These are phyloP conservation scores for Amblyornis subalaris DNA, from an alignment of 2,113 vertebrate species.

Conservation along the genomic window DNA sequence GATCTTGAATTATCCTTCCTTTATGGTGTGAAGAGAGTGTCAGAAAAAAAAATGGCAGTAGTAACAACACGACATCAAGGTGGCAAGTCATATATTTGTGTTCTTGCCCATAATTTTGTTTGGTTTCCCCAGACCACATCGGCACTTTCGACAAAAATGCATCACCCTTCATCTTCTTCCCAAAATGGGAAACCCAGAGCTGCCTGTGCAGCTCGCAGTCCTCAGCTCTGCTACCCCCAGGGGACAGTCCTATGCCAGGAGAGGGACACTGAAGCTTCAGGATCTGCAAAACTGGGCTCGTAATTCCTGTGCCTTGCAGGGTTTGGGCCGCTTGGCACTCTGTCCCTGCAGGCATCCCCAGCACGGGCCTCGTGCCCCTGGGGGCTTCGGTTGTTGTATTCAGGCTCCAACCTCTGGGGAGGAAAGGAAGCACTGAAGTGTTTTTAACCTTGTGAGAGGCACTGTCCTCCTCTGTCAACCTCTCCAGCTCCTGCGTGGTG, in stretches of 20 bases:
- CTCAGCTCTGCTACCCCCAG: rapidly evolving
- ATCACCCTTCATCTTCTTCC: background rate
- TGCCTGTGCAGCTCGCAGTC: background rate
- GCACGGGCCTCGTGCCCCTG: rapidly evolving
- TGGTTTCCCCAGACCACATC: background rate
- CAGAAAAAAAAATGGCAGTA: background rate
- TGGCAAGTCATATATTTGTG: background rate
- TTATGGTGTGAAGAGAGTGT: background rate
- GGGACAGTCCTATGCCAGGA: too few relatives aligned
- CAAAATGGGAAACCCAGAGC: background rate
- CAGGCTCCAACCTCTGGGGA: rapidly evolving
- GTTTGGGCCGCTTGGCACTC: background rate
- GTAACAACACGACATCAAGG: background rate
- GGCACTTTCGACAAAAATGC: background rate
- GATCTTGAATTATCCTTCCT: background rate
- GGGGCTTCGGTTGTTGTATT: background rate
- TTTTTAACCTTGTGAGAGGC: background rate
- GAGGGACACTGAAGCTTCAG: background rate
- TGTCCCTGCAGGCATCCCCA: background rate
- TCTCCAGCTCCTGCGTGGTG: background rate
- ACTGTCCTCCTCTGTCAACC: background rate
- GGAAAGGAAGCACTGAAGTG: background rate
- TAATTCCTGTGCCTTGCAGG: background rate
- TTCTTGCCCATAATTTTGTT: background rate
- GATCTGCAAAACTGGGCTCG: background rate